A percentile compares a stretch with the other conserved stretches of the same genome.
Evolutionary conservation across 2,113 vertebrate genomes (phyloP).

Genomic region (Bagarius yarrelli): DNA sequence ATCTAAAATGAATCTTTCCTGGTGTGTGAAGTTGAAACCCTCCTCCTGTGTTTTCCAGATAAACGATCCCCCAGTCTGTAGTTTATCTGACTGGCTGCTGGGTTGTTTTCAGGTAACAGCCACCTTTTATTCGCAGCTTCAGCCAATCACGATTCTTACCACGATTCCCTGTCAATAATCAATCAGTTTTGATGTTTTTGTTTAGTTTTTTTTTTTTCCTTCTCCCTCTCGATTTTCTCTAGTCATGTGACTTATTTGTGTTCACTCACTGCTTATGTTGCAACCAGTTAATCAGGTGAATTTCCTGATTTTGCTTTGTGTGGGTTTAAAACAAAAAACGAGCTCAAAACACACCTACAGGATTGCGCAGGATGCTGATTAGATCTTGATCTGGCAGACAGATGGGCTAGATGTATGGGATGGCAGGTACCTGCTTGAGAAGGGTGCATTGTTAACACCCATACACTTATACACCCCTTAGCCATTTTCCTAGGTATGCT

Average conservation of each 20-base stretch:
- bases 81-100: conserved; percentile 78
- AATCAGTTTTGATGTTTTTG: conserved; percentile 20
- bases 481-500: neutral
- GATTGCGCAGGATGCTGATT: conserved; percentile 2
- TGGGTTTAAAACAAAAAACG: neutral
- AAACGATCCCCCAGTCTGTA: conserved; percentile 71
- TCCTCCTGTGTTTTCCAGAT: conserved; percentile 76
- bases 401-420: conserved; percentile 60
- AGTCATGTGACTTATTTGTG: conserved; percentile 22
- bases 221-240: neutral
- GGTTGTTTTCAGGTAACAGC: conserved; percentile 77
- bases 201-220: conserved; percentile 22
- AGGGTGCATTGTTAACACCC: conserved; percentile 32
- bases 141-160: conserved; percentile 58
- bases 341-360: conserved; percentile 12
- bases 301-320: neutral
- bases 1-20: conserved; percentile 47
- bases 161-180: conserved; percentile 56
- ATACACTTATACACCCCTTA: neutral
- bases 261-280: conserved; percentile 39
- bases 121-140: conserved; percentile 41
- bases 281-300: conserved; percentile 19
- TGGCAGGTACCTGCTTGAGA: conserved; percentile 62
- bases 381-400: conserved; percentile 21
- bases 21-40: conserved; percentile 55